Conservation (phyloP, 2,797 vertebrate species). For the Lacerta bilineata region DNA sequence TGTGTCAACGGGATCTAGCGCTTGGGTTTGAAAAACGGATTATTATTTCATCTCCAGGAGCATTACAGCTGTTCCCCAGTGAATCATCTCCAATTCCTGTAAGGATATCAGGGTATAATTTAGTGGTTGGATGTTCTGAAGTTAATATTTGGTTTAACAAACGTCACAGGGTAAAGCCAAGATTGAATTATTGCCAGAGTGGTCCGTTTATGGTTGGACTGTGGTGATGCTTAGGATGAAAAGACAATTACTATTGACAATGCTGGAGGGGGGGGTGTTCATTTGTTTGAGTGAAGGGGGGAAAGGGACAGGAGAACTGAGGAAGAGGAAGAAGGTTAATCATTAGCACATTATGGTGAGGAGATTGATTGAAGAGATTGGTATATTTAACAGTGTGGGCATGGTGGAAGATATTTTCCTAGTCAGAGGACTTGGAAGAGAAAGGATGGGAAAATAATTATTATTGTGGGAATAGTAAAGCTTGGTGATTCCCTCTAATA, state of each 20-base stretch:
- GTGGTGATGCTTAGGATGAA: slow-evolving; percentile 65
- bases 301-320: neutral
- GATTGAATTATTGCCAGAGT: slow-evolving; percentile 73
- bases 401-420: neutral
- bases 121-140: slow-evolving; percentile 66
- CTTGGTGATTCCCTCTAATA: too few relatives aligned
- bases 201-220: slow-evolving; percentile 68
- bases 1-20: slow-evolving; percentile 44
- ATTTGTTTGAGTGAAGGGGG: slow-evolving; percentile 66
- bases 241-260: slow-evolving; percentile 76
- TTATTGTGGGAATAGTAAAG: too few relatives aligned
- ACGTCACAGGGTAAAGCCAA: slow-evolving; percentile 58
- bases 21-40: slow-evolving; percentile 53
- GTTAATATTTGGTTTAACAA: slow-evolving; percentile 74
- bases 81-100: slow-evolving; percentile 69
- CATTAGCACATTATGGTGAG: neutral
- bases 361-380: neutral
- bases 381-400: neutral
- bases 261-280: slow-evolving; percentile 69
- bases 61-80: slow-evolving; percentile 59
- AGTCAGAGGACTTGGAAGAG: neutral
- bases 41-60: slow-evolving; percentile 73
- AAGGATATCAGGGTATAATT: slow-evolving; percentile 66
- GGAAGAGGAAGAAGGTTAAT: neutral
- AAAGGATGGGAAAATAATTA: too few relatives aligned